These are phyloP conservation scores for Etheostoma spectabile DNA, from an alignment of 2,113 vertebrate genomes.

Conservation along the genomic window DNA sequence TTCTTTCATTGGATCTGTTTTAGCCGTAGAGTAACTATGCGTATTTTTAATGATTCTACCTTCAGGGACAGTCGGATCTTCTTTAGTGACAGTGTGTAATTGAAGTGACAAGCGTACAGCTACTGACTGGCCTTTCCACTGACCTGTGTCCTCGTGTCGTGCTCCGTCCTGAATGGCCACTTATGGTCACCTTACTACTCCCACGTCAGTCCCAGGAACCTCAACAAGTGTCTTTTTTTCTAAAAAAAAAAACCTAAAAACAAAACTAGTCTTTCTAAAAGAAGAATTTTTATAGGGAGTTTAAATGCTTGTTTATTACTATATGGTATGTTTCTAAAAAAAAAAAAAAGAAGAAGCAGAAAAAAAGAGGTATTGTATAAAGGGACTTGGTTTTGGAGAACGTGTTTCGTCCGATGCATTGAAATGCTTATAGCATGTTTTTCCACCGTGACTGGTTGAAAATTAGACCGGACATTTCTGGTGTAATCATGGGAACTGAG, in stretches of 20 bases:
- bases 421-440: slow-evolving; percentile 52
- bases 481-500: slow-evolving; percentile 1
- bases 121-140: slow-evolving; percentile 49
- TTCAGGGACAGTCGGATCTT: slow-evolving; percentile 65
- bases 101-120: too few species aligned
- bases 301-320: slow-evolving; percentile 77
- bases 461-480: slow-evolving; percentile 5
- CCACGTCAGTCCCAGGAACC: slow-evolving; percentile 66
- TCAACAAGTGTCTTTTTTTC: slow-evolving; percentile 82
- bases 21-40: slow-evolving; percentile 28
- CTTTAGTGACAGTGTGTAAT: too few species aligned
- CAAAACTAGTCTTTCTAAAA: slow-evolving; percentile 75
- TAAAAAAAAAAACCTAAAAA: slow-evolving; percentile 30
- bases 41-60: slow-evolving; percentile 57
- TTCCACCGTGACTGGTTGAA: slow-evolving; percentile 29
- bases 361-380: slow-evolving; percentile 35
- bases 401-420: slow-evolving; percentile 19
- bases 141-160: slow-evolving; percentile 56
- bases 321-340: slow-evolving; percentile 63
- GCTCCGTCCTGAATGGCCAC: slow-evolving; percentile 43
- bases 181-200: slow-evolving; percentile 40
- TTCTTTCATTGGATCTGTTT: slow-evolving; percentile 50
- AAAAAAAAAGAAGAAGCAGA: slow-evolving; percentile 1
- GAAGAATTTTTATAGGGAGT: slow-evolving; percentile 76
- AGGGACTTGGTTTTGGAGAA: background rate